Evolutionary conservation across 2,113 vertebrate genomes (phyloP).

Genomic region (Nematolebias whitei): DNA sequence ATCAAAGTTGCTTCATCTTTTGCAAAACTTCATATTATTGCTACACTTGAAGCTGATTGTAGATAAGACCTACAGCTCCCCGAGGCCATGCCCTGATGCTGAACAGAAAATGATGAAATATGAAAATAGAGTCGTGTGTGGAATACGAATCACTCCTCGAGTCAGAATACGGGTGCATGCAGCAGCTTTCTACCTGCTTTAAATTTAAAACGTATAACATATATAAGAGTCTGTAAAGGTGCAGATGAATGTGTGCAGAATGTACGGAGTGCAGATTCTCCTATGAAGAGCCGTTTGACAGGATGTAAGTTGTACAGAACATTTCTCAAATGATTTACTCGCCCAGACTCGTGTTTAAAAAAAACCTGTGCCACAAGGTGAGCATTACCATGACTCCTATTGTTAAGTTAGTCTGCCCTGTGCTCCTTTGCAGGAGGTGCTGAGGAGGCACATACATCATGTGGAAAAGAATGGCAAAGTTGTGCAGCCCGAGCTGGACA

Average conservation of each 20-base stretch:
- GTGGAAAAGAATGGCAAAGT: slow-evolving; percentile 17
- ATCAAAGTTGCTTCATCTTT: slow-evolving; percentile 16
- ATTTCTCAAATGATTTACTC: slow-evolving; percentile 23
- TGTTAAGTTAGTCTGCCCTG: slow-evolving; percentile 27
- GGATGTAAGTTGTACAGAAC: slow-evolving; percentile 7
- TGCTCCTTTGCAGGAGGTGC: slow-evolving; percentile 22
- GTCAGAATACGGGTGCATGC: not conserved
- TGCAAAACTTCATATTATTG: slow-evolving; percentile 21
- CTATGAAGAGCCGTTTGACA: slow-evolving; percentile 13
- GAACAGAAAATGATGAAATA: slow-evolving; percentile 59
- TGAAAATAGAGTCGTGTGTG: slow-evolving; percentile 42
- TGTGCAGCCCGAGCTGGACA: not conserved
- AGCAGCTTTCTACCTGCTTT: slow-evolving; percentile 1
- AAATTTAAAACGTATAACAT: slow-evolving; percentile 1
- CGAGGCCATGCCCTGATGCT: slow-evolving; percentile 30
- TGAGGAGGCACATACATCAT: slow-evolving; percentile 34
- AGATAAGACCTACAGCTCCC: slow-evolving; percentile 40
- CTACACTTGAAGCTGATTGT: slow-evolving; percentile 33
- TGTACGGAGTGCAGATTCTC: slow-evolving; percentile 3
- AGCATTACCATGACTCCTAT: slow-evolving; percentile 30
- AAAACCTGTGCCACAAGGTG: not conserved
- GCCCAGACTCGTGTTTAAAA: slow-evolving; percentile 30
- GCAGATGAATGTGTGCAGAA: no score
- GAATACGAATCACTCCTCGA: slow-evolving; percentile 46
- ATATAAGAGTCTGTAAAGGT: slow-evolving; percentile 1